Evolutionary conservation across 2,888 invertebrate genomes (phyloP).

Genomic region (Endomychus coccineus): DNA sequence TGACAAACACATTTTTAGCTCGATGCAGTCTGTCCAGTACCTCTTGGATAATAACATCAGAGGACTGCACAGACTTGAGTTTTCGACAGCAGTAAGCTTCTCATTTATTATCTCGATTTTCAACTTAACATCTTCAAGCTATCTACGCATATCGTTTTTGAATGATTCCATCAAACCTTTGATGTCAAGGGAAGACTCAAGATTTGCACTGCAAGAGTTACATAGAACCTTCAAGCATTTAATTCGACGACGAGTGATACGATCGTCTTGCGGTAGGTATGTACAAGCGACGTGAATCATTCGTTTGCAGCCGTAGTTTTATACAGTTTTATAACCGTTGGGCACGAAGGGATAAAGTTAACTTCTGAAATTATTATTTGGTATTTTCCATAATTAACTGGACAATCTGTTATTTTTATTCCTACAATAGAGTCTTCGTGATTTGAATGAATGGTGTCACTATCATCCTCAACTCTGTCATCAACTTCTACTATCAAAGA

Average conservation of each 20-base stretch:
- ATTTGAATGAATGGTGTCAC: no score
- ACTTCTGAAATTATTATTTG: no score
- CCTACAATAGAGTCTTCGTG: no score
- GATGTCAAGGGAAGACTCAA: constrained; percentile 6
- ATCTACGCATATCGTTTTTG: constrained; percentile 7
- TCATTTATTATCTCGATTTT: constrained; percentile 6
- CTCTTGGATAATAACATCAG: constrained; percentile 7
- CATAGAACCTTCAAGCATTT: constrained; percentile 8
- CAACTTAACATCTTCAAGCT: constrained; percentile 6
- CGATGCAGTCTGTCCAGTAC: constrained; percentile 4
- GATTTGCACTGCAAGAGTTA: constrained; percentile 6
- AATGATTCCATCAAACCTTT: constrained; percentile 8
- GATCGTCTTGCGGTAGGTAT: constrained; percentile 4
- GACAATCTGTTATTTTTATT: no score
- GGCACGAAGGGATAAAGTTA: no score
- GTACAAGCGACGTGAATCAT: constrained; percentile 3
- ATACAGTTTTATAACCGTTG: no score
- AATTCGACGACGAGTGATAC: constrained; percentile 1
- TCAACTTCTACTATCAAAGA: no score
- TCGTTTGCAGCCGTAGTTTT: constrained; percentile 14
- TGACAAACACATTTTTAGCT: constrained; percentile 6
- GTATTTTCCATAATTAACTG: no score
- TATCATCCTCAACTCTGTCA: no score
- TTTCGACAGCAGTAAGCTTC: constrained; percentile 5
- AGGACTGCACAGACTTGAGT: constrained; percentile 6